Evolutionary conservation across 1,140 invertebrate species (phyloP), one percentile per base, ranked within the genome.

Genomic region (Drusus annulatus): DNA sequence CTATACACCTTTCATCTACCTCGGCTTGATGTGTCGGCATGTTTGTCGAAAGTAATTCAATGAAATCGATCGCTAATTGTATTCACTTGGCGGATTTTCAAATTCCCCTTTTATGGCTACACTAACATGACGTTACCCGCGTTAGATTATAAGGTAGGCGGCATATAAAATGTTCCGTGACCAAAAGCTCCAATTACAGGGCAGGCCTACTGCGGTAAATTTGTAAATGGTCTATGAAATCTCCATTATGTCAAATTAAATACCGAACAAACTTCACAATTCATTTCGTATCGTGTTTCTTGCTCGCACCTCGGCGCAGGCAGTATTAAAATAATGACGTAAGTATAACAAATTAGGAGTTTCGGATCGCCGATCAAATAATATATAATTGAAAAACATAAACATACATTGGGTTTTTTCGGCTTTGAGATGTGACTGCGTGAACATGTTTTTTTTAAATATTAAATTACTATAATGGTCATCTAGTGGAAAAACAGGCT

Each of bases 191-290:
- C 62, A 62, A 76, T 76, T 76, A 76, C 68, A 50, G 68, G 51
- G 8, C 21, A 19, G 76, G 19, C 15, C 54, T 78, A 78, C 60
- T 17, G 62, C 76, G 76, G 60, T 68, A 68, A 78, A 65, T 78
- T 69, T 54, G 60, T 51, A 78, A 78, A 65, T 78, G 16, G 51
- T 51, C 36, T 78, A 78, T 78, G 58, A 65, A 78, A 78, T 65
- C 62, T 65, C 76, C 62, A 78, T 78, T 78, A 78, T 54, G 60
- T 76, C 74, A 76, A 63, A 76, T 62, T 51, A 76, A 60, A 76
- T 60, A 31, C 56, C 74, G 63, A 63, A 60, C 74, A 62, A 76
- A 71, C 36, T 51, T 52, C 7, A 69, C n/a, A 69, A 45, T 69
- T 69, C 10, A 71, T 71, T 25, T 65, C n/a, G 25, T 36, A 36